These are phyloP conservation scores for Anodontia alba DNA, from an alignment of 2,888 invertebrate species.

Conservation along the genomic window DNA sequence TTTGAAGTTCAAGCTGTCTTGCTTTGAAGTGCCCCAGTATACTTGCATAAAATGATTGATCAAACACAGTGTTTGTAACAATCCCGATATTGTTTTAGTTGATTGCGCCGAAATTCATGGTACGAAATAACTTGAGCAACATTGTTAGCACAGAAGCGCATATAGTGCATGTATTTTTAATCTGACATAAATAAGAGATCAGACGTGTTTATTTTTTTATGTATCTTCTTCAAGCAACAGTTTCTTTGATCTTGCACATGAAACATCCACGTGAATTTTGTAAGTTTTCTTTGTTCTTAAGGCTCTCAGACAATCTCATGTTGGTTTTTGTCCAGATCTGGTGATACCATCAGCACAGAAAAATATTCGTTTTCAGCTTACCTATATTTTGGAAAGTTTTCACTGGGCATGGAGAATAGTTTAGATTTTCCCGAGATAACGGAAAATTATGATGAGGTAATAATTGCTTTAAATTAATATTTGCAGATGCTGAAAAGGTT, in stretches of 20 bases:
- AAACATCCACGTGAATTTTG: constrained; percentile 56
- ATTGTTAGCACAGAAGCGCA: constrained; percentile 38
- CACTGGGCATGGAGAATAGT: neutral
- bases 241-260: constrained; percentile 56
- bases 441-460: constrained; percentile 6
- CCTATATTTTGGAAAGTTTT: neutral
- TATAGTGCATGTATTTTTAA: constrained; percentile 65
- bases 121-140: constrained; percentile 20
- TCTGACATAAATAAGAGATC: constrained; percentile 66
- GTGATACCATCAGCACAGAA: neutral
- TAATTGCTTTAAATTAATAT: neutral
- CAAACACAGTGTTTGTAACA: constrained; percentile 62
- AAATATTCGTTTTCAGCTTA: neutral
- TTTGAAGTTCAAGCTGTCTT: constrained; percentile 55
- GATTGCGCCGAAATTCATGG: constrained; percentile 27
- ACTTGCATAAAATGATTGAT: constrained; percentile 58
- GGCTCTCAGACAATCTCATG: constrained; percentile 1
- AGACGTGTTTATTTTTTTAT: constrained; percentile 62
- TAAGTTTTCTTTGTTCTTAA: constrained; percentile 46
- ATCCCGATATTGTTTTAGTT: constrained; percentile 61
- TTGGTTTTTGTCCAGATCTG: neutral
- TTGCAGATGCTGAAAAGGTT: neutral
- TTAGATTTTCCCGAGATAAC: constrained; percentile 9
- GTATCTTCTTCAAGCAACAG: constrained; percentile 61
- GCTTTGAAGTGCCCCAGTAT: constrained; percentile 59